Evolutionary conservation across 2,888 invertebrate genomes (phyloP).

Genomic region (Ectemnius lituratus): DNA sequence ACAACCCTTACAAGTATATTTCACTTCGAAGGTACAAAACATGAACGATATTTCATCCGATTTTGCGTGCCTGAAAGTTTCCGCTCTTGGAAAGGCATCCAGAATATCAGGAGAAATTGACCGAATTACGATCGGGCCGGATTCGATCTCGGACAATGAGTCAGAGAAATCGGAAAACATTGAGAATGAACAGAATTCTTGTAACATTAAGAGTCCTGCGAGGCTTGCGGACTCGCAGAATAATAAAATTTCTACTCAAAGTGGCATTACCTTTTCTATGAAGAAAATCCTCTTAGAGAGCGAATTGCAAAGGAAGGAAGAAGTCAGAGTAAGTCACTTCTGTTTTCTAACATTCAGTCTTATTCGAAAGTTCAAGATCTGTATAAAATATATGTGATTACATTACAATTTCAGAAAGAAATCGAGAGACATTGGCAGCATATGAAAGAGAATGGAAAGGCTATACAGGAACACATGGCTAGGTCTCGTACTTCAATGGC

Average conservation of each 20-base stretch:
- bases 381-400: not conserved
- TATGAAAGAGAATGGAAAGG: constrained; percentile 72
- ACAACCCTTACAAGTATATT: not conserved
- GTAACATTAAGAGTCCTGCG: constrained; percentile 56
- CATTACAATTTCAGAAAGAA: constrained; percentile 61
- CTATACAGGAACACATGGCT: constrained; percentile 71
- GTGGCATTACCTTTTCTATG: constrained; percentile 66
- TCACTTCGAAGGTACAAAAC: constrained; percentile 24
- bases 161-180: constrained; percentile 58
- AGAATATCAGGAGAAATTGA: constrained; percentile 79
- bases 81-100: constrained; percentile 81
- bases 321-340: constrained; percentile 63
- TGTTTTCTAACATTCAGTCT: not conserved
- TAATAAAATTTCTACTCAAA: constrained; percentile 67
- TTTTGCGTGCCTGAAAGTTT: constrained; percentile 80
- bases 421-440: constrained; percentile 72
- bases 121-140: constrained; percentile 80
- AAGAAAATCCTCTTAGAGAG: constrained; percentile 73
- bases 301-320: constrained; percentile 69
- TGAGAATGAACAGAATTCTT: constrained; percentile 62
- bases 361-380: not conserved
- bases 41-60: constrained; percentile 70
- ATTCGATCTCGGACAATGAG: constrained; percentile 66
- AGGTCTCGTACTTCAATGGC: constrained; percentile 60
- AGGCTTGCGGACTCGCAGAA: constrained; percentile 72